These are phyloP conservation scores for Steinernema scapterisci DNA, from an alignment of 2,888 invertebrate genomes.

Conservation along the genomic window DNA sequence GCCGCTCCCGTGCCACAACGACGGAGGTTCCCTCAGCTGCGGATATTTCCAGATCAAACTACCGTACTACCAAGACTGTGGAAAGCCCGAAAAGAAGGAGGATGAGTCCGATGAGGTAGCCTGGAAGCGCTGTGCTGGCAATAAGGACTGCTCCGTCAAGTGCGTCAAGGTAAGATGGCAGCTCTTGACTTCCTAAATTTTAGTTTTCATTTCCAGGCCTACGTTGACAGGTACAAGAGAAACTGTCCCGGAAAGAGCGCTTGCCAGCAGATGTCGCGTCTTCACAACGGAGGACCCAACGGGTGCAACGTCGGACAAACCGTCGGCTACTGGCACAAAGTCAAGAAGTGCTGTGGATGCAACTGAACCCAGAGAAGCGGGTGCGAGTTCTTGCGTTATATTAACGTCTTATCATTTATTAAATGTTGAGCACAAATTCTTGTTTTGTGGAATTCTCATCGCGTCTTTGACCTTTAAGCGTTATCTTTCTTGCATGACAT, in stretches of 20 bases:
- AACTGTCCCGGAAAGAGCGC: conserved; percentile 26
- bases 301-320: conserved; percentile 28
- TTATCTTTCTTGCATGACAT: no score
- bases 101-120: background rate
- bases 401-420: no score
- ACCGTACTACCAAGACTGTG: conserved; percentile 3
- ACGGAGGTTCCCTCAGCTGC: conserved; percentile 59
- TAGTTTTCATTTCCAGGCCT: background rate
- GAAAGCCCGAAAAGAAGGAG: background rate
- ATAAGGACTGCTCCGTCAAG: background rate
- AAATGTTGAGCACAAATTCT: no score
- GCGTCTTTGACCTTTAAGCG: no score
- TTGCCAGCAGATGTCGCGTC: conserved; percentile 33
- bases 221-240: conserved; percentile 18
- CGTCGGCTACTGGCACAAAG: conserved; percentile 16
- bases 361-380: no score
- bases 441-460: no score
- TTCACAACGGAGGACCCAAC: conserved; percentile 36
- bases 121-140: background rate
- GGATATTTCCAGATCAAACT: conserved; percentile 55
- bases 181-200: background rate
- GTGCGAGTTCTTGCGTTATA: no score
- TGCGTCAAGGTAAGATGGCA: background rate
- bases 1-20: conserved; percentile 35
- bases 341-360: conserved; percentile 30